Percentiles rank a stretch among this genome's conserved stretches.
Evolutionary conservation across 2,797 vertebrate species (phyloP).

Genomic region (Anomalospiza imberbis): DNA sequence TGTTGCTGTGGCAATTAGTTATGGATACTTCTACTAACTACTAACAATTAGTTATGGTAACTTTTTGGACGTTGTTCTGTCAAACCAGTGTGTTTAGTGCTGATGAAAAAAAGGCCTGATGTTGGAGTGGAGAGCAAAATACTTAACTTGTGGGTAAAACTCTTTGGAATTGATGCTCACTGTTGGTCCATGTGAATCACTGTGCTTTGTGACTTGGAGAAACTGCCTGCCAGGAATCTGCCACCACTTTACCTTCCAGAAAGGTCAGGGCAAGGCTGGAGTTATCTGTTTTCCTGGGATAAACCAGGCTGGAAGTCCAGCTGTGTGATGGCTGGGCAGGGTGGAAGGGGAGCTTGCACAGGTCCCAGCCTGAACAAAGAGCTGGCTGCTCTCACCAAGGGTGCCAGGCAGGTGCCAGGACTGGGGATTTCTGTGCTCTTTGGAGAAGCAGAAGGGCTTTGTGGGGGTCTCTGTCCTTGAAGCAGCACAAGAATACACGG

Average conservation of each 20-base stretch:
- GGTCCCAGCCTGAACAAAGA: background rate
- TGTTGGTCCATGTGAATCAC: background rate
- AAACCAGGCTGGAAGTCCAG: background rate
- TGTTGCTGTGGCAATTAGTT: background rate
- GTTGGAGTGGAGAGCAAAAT: background rate
- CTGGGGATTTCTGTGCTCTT: background rate
- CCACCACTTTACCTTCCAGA: background rate
- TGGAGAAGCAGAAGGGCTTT: background rate
- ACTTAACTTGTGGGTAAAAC: background rate
- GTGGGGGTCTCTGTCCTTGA: background rate
- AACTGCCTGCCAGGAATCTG: background rate
- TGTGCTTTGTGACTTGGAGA: background rate
- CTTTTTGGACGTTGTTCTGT: background rate
- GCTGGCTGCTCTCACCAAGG: background rate
- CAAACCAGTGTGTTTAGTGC: background rate
- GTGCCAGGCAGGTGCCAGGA: background rate
- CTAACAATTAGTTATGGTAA: background rate
- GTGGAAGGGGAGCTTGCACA: background rate
- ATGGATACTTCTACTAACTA: no score
- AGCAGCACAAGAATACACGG: accelerated
- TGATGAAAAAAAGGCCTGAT: background rate
- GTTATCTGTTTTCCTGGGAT: background rate
- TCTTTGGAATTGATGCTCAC: background rate
- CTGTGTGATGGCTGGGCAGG: background rate
- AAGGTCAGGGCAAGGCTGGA: background rate